These are phyloP conservation scores for Elmis aenea DNA, from an alignment of 2,888 invertebrate genomes.

Conservation along the genomic window DNA sequence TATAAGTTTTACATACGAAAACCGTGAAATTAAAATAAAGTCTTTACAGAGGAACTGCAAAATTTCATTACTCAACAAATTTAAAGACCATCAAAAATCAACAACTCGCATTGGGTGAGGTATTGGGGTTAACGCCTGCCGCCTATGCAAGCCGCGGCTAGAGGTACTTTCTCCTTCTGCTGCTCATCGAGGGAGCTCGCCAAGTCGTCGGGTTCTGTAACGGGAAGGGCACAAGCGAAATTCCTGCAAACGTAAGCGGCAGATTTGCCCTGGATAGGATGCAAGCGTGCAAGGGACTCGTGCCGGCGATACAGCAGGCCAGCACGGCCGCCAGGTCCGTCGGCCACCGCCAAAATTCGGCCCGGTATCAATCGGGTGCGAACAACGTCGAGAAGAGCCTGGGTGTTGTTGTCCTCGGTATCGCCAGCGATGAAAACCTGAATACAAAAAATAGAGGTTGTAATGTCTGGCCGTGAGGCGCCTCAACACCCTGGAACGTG, in stretches of 20 bases:
- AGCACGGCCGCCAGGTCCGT: slow-evolving; percentile 49
- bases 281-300: slow-evolving; percentile 45
- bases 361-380: slow-evolving; percentile 63
- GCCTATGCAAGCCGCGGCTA: no score
- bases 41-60: no score
- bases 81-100: no score
- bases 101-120: no score
- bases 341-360: slow-evolving; percentile 62
- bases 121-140: no score
- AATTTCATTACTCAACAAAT: no score
- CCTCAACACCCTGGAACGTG: not conserved
- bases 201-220: slow-evolving; percentile 61
- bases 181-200: slow-evolving; percentile 52
- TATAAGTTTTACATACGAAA: no score
- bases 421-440: slow-evolving; percentile 67
- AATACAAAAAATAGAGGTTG: slow-evolving; percentile 21
- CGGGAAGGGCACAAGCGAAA: slow-evolving; percentile 70
- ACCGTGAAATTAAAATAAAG: no score
- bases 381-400: slow-evolving; percentile 61
- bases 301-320: slow-evolving; percentile 40
- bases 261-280: slow-evolving; percentile 56
- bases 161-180: no score
- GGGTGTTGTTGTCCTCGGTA: slow-evolving; percentile 58
- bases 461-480: not conserved
- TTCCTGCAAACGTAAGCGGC: slow-evolving; percentile 77